These are phyloP conservation scores for Drosophila testacea DNA, from an alignment of 2,888 invertebrate species.

Conservation along the genomic window DNA sequence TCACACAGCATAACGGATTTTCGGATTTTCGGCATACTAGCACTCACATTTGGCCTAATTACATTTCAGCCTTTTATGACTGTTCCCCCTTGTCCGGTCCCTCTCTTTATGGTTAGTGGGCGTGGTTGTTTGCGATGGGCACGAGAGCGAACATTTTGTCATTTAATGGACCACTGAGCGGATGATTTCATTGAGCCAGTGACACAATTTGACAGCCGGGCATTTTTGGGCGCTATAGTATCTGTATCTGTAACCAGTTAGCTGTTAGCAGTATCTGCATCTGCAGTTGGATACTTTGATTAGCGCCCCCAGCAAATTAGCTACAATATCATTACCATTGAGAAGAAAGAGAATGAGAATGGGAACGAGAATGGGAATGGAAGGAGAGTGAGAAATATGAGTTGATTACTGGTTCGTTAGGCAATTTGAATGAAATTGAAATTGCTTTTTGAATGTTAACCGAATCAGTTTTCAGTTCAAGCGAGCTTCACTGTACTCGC, in stretches of 20 bases:
- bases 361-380: neutral
- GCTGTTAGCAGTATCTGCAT: slow-evolving; percentile 6
- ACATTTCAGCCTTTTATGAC: slow-evolving; percentile 62
- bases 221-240: slow-evolving; percentile 3
- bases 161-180: slow-evolving; percentile 84
- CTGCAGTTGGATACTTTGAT: slow-evolving; percentile 75
- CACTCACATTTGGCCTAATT: slow-evolving; percentile 74
- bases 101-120: slow-evolving; percentile 3
- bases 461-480: neutral
- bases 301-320: slow-evolving; percentile 70
- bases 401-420: slow-evolving; percentile 69
- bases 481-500: slow-evolving; percentile 4
- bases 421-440: slow-evolving; percentile 66
- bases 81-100: neutral
- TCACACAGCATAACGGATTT: slow-evolving; percentile 54
- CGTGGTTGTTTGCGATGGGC: slow-evolving; percentile 24
- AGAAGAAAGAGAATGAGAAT: neutral
- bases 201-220: slow-evolving; percentile 66
- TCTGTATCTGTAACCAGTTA: slow-evolving; percentile 11
- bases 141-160: slow-evolving; percentile 69
- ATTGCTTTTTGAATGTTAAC: slow-evolving; percentile 61
- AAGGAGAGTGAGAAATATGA: slow-evolving; percentile 1
- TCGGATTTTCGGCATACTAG: slow-evolving; percentile 48
- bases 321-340: slow-evolving; percentile 57
- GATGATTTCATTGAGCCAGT: slow-evolving; percentile 81